phyloP scores from a whole-genome alignment of 2,113 vertebrate genomes.

The Paradoxurus hermaphroditus region DNA sequence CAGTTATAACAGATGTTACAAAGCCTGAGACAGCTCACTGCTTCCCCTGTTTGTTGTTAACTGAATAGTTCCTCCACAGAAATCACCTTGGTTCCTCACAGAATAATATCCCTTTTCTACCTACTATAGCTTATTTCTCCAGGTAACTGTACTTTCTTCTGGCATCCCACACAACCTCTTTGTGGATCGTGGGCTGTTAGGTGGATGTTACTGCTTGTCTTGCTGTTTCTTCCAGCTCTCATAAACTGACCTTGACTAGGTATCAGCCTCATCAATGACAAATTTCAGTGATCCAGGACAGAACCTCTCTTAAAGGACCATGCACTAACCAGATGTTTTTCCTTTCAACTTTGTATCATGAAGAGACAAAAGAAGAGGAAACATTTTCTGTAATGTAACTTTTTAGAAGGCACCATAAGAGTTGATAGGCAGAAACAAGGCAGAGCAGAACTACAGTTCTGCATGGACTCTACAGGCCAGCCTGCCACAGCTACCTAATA shows the following conservation, averaged over 20 bases:
- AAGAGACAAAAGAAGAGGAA: neutral
- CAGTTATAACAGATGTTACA: conserved; percentile 38
- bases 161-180: neutral
- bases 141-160: neutral
- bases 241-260: neutral
- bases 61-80: neutral
- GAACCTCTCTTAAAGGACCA: neutral
- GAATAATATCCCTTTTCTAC: neutral
- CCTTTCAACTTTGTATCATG: conserved; percentile 3
- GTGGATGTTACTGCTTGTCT: neutral
- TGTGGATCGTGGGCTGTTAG: neutral
- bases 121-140: neutral
- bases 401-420: conserved; percentile 6
- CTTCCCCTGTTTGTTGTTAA: conserved; percentile 61
- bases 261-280: neutral
- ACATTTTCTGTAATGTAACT: conserved; percentile 14
- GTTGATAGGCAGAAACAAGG: neutral
- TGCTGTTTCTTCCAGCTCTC: neutral
- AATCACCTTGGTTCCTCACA: neutral
- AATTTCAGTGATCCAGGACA: conserved; percentile 30
- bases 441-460: neutral
- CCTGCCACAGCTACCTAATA: neutral
- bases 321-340: conserved; percentile 46
- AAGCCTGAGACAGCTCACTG: neutral
- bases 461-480: neutral